Conservation (phyloP, 92 coral and sea anemone species). For the Micromussa lordhowensis region DNA sequence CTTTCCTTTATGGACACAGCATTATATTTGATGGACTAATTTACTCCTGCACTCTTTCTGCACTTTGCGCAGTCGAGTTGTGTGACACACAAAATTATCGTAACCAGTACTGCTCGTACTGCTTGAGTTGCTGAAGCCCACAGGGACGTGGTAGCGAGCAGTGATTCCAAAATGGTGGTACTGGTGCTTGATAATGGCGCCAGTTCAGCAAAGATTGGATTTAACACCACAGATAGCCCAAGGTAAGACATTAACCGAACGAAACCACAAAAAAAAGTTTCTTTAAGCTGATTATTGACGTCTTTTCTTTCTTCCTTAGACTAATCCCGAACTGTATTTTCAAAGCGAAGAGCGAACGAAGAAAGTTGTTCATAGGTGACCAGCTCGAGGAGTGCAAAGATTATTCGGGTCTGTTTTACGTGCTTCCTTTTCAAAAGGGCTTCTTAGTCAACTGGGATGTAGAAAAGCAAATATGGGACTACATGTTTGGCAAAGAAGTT, state of each 20-base stretch:
- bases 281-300: background rate
- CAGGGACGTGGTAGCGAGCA: constrained; percentile 17
- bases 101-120: background rate
- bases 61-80: too few species aligned
- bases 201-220: constrained; percentile 80
- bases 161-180: constrained; percentile 88
- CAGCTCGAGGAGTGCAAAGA: constrained; percentile 97
- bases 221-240: constrained; percentile 70
- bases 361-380: constrained; percentile 93
- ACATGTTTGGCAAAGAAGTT: constrained; percentile 92
- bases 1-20: too few species aligned
- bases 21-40: too few species aligned
- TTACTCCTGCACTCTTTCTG: too few species aligned
- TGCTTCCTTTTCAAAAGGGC: constrained; percentile 95
- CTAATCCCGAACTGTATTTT: constrained; percentile 87
- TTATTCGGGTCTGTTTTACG: constrained; percentile 90
- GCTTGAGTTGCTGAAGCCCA: background rate
- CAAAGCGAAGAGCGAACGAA: constrained; percentile 94
- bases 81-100: background rate
- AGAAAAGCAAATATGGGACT: constrained; percentile 99
- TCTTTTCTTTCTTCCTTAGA: constrained; percentile 48
- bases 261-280: background rate
- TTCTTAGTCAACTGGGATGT: constrained; percentile 95
- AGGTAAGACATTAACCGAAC: constrained; percentile 49
- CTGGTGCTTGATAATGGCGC: constrained; percentile 93